Evolutionary conservation across 2,797 vertebrate species (phyloP), one percentile per base, ranked within the genome.

Genomic region (Chloroceryle amazona): DNA sequence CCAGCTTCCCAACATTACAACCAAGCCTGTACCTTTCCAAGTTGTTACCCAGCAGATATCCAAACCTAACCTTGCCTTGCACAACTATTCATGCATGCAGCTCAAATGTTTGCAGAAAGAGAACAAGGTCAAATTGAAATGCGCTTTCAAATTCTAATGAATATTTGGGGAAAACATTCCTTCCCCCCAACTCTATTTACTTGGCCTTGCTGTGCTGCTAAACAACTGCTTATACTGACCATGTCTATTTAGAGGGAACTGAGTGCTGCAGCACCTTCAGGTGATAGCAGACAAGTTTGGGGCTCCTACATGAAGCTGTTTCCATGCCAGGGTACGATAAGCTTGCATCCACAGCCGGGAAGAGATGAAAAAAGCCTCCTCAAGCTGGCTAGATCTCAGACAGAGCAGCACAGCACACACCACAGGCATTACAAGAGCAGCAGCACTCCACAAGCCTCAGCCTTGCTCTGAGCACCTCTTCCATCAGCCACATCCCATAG

Each of bases 41-140:
- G 61, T 0, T n/a, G 39, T 83, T n/a, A 35, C 76, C 49, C 55
- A 2, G 55, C 58, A 84, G 75, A 44, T 7, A 72, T 3, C 72
- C 75, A 33, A 3, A 26, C 72, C 74, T n/a, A 55, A 39, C 65
- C 67, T 35, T 60, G 35, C 81, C 80, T 70, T 21, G 12, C 2
- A 2, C 58, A 8, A 47, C 54, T 4, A 51, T 1, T 55, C 62
- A 26, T 2, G 42, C 1, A 0, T 20, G 35, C n/a, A 39, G 80
- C 66, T 79, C 18, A 0, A 52, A 37, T 18, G 49, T 61, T 62
- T 84, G 88, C 80, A 84, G 73, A 58, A 72, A 68, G 61, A 54
- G 52, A 79, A 54, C 70, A 68, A 84, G 80, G 90, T 93, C 82
- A 83, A 68, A 86, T 6, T 37, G 29, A 81, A 88, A 73, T 3